Conservation (phyloP, 2,888 invertebrate species). For the Xestia sexstrigata region DNA sequence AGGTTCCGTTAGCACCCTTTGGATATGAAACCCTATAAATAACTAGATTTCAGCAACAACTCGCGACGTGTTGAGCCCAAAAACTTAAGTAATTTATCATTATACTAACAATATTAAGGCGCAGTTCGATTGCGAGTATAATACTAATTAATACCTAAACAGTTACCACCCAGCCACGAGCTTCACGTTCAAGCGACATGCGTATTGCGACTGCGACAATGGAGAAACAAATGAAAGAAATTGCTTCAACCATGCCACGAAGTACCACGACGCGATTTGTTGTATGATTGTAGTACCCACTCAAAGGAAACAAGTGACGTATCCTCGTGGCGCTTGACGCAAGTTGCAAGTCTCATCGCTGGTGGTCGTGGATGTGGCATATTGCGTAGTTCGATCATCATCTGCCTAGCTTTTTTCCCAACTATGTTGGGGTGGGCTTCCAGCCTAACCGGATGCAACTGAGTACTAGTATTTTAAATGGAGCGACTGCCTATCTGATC, state of each 20-base stretch:
- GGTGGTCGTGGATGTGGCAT: not conserved
- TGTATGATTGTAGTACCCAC: too few relatives aligned
- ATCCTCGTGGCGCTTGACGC: not conserved
- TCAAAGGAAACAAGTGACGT: not conserved
- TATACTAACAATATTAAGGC: constrained; percentile 11
- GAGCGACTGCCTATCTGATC: not conserved
- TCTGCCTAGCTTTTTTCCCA: not conserved
- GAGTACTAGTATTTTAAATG: too few relatives aligned
- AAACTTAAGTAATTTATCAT: constrained; percentile 38
- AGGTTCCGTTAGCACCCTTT: not conserved
- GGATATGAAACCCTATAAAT: not conserved
- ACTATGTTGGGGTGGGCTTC: too few relatives aligned
- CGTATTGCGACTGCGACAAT: too few relatives aligned
- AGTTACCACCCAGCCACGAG: constrained; percentile 58
- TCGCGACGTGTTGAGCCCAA: not conserved
- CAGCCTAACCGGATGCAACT: too few relatives aligned
- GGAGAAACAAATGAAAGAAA: too few relatives aligned
- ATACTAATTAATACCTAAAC: constrained; percentile 67
- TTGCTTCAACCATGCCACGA: too few relatives aligned
- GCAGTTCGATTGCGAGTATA: constrained; percentile 69
- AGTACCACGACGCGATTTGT: too few relatives aligned
- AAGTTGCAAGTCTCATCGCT: not conserved
- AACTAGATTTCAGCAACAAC: not conserved
- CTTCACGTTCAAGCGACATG: not conserved
- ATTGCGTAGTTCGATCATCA: not conserved